A percentile compares a stretch with the other conserved stretches of the same genome.
Evolutionary conservation across 1,140 invertebrate species (phyloP).

Genomic region (Cheumatopsyche charites): DNA sequence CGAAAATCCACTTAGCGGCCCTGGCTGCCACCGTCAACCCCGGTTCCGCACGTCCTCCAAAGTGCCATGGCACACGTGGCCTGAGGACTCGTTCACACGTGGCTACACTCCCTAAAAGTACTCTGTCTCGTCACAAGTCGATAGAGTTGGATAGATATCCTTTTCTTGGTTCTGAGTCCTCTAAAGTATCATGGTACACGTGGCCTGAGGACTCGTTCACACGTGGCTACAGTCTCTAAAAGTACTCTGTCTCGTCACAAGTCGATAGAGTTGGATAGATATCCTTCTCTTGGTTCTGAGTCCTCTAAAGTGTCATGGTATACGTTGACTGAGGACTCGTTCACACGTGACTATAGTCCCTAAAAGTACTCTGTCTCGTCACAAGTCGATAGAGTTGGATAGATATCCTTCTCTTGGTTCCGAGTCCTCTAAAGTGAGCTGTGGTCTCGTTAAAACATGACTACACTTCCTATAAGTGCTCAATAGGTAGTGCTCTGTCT

Average conservation of each 20-base stretch:
- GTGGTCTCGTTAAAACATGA: slow-evolving; percentile 7
- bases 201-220: slow-evolving; percentile 17
- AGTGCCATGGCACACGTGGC: no score
- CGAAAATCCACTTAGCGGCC: slow-evolving; percentile 48
- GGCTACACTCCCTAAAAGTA: not conserved
- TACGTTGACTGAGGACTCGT: no score
- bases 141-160: no score
- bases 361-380: slow-evolving; percentile 3
- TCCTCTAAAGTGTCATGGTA: no score
- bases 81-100: slow-evolving; percentile 15
- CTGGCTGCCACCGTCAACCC: not conserved
- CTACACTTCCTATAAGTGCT: not conserved
- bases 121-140: not conserved
- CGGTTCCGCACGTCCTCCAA: no score
- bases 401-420: no score
- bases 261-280: no score
- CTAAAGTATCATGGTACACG: no score
- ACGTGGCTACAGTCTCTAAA: not conserved
- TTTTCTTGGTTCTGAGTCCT: no score
- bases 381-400: not conserved
- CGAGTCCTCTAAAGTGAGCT: no score
- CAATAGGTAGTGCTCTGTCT: no score
- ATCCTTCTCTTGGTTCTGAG: no score
- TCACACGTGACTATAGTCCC: slow-evolving; percentile 1
- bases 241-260: slow-evolving; percentile 4